phyloP scores from a whole-genome alignment of 2,113 vertebrate genomes.

The Nanger granti region DNA sequence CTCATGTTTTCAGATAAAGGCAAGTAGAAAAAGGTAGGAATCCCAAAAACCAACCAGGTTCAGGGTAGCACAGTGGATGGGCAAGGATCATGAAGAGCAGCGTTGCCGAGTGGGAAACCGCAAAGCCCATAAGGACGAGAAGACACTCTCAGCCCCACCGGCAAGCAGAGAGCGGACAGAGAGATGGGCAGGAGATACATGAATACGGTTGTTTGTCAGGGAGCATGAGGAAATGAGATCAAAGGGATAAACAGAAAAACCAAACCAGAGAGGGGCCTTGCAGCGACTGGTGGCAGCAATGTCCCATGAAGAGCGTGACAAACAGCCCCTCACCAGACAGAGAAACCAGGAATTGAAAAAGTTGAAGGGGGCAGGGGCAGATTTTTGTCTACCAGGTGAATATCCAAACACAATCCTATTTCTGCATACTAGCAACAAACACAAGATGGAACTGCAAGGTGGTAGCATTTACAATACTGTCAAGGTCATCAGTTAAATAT shows the following conservation, averaged over 20 bases:
- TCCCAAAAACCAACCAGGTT: background rate
- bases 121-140: background rate
- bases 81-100: background rate
- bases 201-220: fast-evolving
- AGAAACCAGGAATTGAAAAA: background rate
- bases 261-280: too few species aligned
- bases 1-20: background rate
- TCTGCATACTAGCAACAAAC: background rate
- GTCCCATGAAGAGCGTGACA: background rate
- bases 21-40: background rate
- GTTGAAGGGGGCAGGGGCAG: too few species aligned
- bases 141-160: background rate
- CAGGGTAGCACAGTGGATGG: fast-evolving
- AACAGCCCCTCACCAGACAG: background rate
- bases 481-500: background rate
- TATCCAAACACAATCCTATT: background rate
- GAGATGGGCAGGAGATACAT: fast-evolving
- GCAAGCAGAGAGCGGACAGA: background rate
- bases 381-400: background rate
- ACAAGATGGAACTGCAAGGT: background rate
- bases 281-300: fast-evolving
- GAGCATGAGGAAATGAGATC: background rate
- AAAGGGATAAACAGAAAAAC: too few species aligned
- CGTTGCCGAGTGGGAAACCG: background rate
- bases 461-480: background rate